Base-by-base conservation (phyloP, 2,113 vertebrate species). In the Noturus placidus region DNA sequence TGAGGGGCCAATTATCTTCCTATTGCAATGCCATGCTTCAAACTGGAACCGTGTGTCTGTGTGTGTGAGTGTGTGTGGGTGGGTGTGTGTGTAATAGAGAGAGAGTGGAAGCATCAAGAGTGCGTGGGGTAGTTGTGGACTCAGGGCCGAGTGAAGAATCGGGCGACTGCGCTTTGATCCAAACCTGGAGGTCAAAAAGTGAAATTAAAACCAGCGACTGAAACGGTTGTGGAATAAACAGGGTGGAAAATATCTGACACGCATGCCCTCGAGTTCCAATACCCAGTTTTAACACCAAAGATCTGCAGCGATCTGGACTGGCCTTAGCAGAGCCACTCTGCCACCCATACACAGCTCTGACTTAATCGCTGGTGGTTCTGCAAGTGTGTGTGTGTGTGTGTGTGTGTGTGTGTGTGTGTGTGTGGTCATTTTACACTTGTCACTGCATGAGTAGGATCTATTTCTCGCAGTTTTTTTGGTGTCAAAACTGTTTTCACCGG, bases 1-100 rank as follows among this genome's bases (percentile, higher is more conserved):
- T 74, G 82, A 89, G 42, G 79, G 89, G 63, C 89, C 65, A 90
- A 90, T 90, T 86, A 90, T 89, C 82, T 85, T 65, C 52, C n/a
- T 22, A 54, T 56, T 74, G 70, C 69, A 65, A 76, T 84, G 82
- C 85, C 85, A 84, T 6, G 82, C 84, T 70, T 70, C 76, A 57
- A 85, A 76, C 89, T 74, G 5, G 65, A 86, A 74, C 30, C n/a
- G 63, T 76, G 61, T 78, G 17, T 86, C 54, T 35, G 13, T 72
- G 70, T 74, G 70, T 67, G 87, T 56, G 30, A 76, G 70, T 57
- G 72, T 52, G 46, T 50, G 9, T 46, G 46, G 46, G 46, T 46
- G 46, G 6, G 69, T n/a, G 82, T 30, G 61, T 30, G n/a, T 30
- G 65, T 14, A 14, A 69, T 52, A 82, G 67, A 54, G 46, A 78